phyloP scores from a whole-genome alignment of 2,797 vertebrate genomes.

The Nasua narica region DNA sequence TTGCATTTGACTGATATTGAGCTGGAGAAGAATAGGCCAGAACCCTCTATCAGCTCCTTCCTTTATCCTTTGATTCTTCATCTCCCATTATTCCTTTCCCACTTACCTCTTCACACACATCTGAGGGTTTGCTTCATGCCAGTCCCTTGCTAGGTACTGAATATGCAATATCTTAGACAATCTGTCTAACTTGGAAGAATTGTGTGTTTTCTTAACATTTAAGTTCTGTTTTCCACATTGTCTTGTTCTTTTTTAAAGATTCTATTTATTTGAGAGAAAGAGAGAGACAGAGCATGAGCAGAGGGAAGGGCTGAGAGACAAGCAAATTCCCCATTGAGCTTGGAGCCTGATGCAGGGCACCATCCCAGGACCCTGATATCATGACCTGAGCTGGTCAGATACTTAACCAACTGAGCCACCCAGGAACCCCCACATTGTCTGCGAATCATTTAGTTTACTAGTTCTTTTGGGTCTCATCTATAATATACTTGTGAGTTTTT shows the following conservation, averaged over 20 bases:
- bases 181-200: neutral
- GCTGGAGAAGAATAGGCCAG: neutral
- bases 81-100: neutral
- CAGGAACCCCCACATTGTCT: neutral
- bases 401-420: neutral
- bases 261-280: neutral
- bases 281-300: neutral
- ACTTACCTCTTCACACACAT: neutral
- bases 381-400: neutral
- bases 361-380: neutral
- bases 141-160: neutral
- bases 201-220: neutral
- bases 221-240: neutral
- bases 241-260: neutral
- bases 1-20: neutral
- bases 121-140: neutral
- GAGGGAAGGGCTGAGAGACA: neutral
- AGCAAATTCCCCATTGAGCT: neutral
- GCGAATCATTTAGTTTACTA: slow-evolving; percentile 35
- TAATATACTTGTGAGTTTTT: neutral
- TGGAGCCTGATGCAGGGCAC: neutral
- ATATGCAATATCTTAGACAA: neutral
- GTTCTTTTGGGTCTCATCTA: neutral
- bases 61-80: neutral
- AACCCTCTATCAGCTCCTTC: neutral